Base-by-base conservation (phyloP, 1,140 invertebrate genomes). In the Medauroidea extradentata region DNA sequence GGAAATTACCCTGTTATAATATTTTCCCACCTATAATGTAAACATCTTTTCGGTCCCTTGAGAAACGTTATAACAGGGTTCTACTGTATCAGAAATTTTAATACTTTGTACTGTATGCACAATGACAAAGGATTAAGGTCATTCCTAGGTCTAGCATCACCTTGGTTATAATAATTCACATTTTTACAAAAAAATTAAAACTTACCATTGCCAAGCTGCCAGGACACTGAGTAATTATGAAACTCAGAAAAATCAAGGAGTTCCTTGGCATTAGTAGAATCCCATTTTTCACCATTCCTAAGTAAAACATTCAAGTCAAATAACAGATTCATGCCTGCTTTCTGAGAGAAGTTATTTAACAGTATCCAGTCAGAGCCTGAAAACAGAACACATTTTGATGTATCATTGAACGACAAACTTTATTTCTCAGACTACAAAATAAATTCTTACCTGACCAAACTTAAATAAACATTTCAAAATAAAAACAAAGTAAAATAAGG, bases 161-260 rank as follows among this genome's bases (percentile, higher is more conserved):
- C 19, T 50, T 14, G 19, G 19, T 1, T 1, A 1, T 7, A 50
- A 24, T 4, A 4, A 7, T 2, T 25, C 0, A 5, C 19, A 25
- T 1, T 14, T n/a, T 1, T 3, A 1, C 13, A 7, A 21, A 50
- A 11, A 50, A 4, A 24, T 14, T 24, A n/a, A 50, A 8, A 46
- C 29, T n/a, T 73, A 84, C 83, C 88, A 80, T 90, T 90, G 62
- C 88, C 88, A 38, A 90, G 74, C 71, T 89, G 85, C 84, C 85
- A 89, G 63, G 85, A 81, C 2, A 86, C 63, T 53, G 78, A 65
- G 66, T 78, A 74, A 23, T 64, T 72, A 44, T 82, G 75, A 19
- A 74, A 65, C 7, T 70, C 50, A 13, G 83, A 82, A 71, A 84
- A 88, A 52, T 77, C 61, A 49, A 90, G 74, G 16, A 90, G 73